These are phyloP conservation scores for Nudaria mundana DNA, from an alignment of 2,888 invertebrate genomes.

Conservation along the genomic window DNA sequence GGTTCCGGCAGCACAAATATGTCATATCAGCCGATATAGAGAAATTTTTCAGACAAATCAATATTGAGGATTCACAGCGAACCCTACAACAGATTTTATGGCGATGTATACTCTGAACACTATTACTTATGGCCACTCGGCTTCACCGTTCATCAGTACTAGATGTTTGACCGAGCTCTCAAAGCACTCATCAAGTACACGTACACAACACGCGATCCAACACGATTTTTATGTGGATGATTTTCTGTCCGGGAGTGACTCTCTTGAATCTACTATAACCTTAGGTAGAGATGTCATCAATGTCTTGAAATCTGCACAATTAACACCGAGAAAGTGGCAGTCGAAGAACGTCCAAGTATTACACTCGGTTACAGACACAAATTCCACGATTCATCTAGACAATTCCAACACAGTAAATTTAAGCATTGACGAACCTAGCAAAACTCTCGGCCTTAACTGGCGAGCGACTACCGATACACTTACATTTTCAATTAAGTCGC, in stretches of 20 bases:
- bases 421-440: background rate
- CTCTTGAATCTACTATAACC: background rate
- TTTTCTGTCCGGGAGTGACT: background rate
- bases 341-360: background rate
- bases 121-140: background rate
- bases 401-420: background rate
- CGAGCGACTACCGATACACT: slow-evolving; percentile 16
- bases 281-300: background rate
- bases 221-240: background rate
- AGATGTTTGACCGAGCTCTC: too few relatives aligned
- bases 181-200: too few relatives aligned
- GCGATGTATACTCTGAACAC: background rate
- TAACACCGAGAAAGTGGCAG: background rate
- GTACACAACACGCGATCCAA: background rate
- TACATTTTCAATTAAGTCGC: slow-evolving; percentile 16
- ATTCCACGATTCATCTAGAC: too few relatives aligned
- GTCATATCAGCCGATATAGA: too few relatives aligned
- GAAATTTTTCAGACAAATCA: background rate
- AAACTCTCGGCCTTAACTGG: slow-evolving; percentile 34
- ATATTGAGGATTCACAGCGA: background rate
- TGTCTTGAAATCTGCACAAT: background rate
- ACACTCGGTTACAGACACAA: background rate
- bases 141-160: background rate
- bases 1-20: background rate
- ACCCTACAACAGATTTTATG: background rate